Evolutionary conservation across 2,888 invertebrate species (phyloP), one percentile per base, ranked within the genome.

Genomic region (Philonicus albiceps): DNA sequence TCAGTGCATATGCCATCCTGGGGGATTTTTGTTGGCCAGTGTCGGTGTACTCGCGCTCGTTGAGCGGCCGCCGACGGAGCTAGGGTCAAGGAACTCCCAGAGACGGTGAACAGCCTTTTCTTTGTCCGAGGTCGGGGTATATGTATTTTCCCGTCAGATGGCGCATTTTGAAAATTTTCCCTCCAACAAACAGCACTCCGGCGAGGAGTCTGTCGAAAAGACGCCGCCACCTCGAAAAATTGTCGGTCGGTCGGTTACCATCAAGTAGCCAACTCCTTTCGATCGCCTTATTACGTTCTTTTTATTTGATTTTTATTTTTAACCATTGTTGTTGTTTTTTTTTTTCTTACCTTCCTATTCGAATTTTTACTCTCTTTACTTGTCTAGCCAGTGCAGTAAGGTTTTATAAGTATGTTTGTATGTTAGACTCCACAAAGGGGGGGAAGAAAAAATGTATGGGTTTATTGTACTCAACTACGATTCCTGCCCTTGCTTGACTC

Each of bases 101-200:
- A 84, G 40, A 43, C 40, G 84, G 84, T 84, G 84, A 84, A 84
- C 84, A 73, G 73, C 73, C 73, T 84, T 84, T 84, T 27, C 84
- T 84, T 84, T 84, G 84, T 84, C 84, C 84, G 84, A 84, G 84
- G 84, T 84, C 84, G 84, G 84, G 84, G 34, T 64, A 64, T 64
- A 64, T 49, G n/a, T 19, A 64, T 64, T 64, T 64, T 64, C 27
- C 64, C 64, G 22, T 27, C 64, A 64, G 64, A 64, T 64, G 64
- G 73, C 73, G 72, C 40, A 72, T 72, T 73, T 72, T 27, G 16
- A 34, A 73, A 1, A 22, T 22, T 43, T 73, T 73, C 72, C 73
- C 73, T 37, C 13, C 49, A 49, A 49, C 19, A 49, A 43, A 16
- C 13, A 16, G 8, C n/a, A 27, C 22, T 11, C 27, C 8, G 64